Evolutionary conservation across 2,113 vertebrate species (phyloP), one percentile per base, ranked within the genome.

Genomic region (Girardinichthys multiradiatus): DNA sequence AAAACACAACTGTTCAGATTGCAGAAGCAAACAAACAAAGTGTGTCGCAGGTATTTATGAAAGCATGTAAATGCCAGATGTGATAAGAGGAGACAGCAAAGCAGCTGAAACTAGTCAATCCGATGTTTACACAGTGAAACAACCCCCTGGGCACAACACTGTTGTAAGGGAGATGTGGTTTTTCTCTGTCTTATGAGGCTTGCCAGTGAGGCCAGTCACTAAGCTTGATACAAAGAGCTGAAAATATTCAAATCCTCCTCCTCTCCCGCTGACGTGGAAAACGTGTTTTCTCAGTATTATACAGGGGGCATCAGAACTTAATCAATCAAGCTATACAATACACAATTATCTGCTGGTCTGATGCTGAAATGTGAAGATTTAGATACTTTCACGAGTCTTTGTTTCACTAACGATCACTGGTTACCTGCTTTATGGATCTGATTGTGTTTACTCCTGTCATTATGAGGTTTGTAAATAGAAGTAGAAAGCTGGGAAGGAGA

Each of bases 21-120:
- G 64, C 15, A 19, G 29, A 59, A 19, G 64, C 64, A 71, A 72
- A 74, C 68, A 77, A 77, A 72, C 79, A 67, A 74, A 71, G 48
- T 42, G 51, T 67, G 68, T 86, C 65, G 65, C 60, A 68, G 66
- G 79, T 65, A 57, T 79, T 84, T 57, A 73, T 79, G 62, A 84
- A 79, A 75, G 76, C 19, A 1, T 72, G 70, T 39, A 70, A 84
- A 75, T 45, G 42, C 64, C 63, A 83, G 72, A 76, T 68, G 57
- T 69, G 71, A 76, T 39, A 29, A 86, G 80, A 67, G 58, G 68
- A 83, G 60, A 26, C 42, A 76, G 67, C 69, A 66, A 66, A 80
- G 39, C 15, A 69, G 28, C 45, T 4, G 19, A 74, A 70, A 85
- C 88, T 77, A 87, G 83, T 77, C 81, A 85, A 45, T 82, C 76